These are phyloP conservation scores for Promerops cafer DNA, from an alignment of 2,113 vertebrate species.

Conservation along the genomic window DNA sequence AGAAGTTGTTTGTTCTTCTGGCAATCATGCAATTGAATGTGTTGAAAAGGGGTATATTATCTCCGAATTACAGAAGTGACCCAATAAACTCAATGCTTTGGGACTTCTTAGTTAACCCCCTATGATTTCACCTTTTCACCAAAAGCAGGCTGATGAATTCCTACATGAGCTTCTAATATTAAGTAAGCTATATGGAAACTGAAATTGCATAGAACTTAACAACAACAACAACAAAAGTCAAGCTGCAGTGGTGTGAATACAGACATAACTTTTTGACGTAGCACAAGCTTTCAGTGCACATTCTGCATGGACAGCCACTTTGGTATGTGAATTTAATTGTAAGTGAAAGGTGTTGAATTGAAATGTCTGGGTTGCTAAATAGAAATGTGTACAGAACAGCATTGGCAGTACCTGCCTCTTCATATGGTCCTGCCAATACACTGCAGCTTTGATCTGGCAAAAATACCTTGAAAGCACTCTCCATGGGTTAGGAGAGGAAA, in stretches of 20 bases:
- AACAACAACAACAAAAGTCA: neutral
- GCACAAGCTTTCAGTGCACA: neutral
- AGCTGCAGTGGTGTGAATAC: neutral
- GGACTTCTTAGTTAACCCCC: neutral
- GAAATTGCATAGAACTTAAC: neutral
- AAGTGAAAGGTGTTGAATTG: neutral
- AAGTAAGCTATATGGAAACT: neutral
- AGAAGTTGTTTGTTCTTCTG: neutral
- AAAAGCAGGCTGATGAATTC: neutral
- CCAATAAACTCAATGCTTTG: neutral
- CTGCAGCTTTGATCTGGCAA: neutral
- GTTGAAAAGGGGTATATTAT: neutral
- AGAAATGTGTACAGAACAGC: neutral
- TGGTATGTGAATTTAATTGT: neutral
- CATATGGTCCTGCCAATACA: neutral
- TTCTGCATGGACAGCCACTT: neutral
- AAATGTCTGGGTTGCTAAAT: neutral
- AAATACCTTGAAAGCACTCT: neutral
- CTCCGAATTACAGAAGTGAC: neutral
- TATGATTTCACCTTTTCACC: neutral
- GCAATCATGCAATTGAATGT: neutral
- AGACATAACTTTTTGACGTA: neutral
- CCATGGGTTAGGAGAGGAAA: neutral
- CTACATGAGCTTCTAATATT: neutral
- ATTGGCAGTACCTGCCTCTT: neutral